Base-by-base conservation (phyloP, 1,140 invertebrate genomes). In the Lepidostoma basale region DNA sequence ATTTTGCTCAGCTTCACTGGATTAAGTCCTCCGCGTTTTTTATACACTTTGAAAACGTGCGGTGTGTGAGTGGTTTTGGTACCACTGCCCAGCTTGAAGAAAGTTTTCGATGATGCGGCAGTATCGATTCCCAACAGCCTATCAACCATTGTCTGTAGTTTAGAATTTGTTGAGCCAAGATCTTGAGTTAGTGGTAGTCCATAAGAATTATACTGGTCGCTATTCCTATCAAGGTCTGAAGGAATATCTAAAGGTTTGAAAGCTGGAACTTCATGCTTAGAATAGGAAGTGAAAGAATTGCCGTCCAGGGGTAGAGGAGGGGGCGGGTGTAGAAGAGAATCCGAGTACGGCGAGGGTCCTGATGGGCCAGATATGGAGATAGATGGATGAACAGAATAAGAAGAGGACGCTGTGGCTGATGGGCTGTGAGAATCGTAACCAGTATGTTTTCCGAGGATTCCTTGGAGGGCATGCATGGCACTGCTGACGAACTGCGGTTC, bases 321-420 rank as follows among this genome's bases (percentile, higher is more conserved):
- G 16, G 70, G 70, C 36, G 70, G 70, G 26, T 69, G 67, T 14
- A 52, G 65, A 12, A 69, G 56, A 12, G 56, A 9, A 23, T 72
- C 67, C 36, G 47, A 36, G 18, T 60, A 42, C 1, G 59, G 36
- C 10, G 52, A 42, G 23, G 28, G 30, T 9, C 42, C 65, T 0
- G 52, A 45, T 23, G 65, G 65, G 23, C 52, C 65, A 23, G 65
- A 40, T 23, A 8, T 6, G 1, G 23, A 28, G 6, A 8, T 3
- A 8, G 63, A 56, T 8, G 33, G 0, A 16, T 30, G 42, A 14
- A 5, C 40, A 14, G 36, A 12, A 3, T 79, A 79, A 68, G 80
- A 79, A 1, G 76, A 68, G 2, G 76, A 77, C 0, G 78, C 77
- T 47, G 78, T 76, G 12, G 74, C 75, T 0, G 78, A 72, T 1